phyloP scores from a whole-genome alignment of 2,797 vertebrate genomes.

The Mus caroli region DNA sequence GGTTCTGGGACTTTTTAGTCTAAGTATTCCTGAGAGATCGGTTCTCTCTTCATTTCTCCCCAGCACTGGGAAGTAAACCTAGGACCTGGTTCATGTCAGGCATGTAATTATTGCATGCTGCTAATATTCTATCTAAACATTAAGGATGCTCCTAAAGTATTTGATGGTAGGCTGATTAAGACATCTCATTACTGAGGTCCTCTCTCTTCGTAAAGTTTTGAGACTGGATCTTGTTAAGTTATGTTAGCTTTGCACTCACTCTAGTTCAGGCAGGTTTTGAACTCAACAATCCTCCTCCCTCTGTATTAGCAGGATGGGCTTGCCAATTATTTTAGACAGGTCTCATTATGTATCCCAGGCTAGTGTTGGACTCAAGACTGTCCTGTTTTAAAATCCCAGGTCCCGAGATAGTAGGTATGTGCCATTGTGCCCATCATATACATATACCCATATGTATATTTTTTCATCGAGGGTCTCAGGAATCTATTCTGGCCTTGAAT shows the following conservation, averaged over 20 bases:
- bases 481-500: background rate
- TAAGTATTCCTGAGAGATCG: background rate
- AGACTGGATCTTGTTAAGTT: background rate
- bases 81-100: background rate
- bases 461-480: background rate
- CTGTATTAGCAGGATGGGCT: background rate
- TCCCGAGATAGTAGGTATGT: background rate
- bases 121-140: conserved; percentile 92
- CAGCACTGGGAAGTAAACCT: background rate
- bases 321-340: background rate
- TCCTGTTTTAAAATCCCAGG: background rate
- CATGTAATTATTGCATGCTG: conserved; percentile 93
- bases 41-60: background rate
- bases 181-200: conserved; percentile 88
- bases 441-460: background rate
- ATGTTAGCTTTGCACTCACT: background rate
- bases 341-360: background rate
- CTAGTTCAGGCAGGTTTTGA: background rate
- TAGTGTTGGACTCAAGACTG: background rate
- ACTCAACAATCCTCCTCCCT: background rate
- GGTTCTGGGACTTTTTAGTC: background rate
- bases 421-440: background rate
- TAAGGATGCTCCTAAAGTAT: conserved; percentile 92
- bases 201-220: background rate
- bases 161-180: conserved; percentile 92